Percentiles rank a stretch among this genome's conserved stretches.
These are phyloP conservation scores for Dicaeum eximium DNA, from an alignment of 2,113 vertebrate genomes.

Conservation along the genomic window DNA sequence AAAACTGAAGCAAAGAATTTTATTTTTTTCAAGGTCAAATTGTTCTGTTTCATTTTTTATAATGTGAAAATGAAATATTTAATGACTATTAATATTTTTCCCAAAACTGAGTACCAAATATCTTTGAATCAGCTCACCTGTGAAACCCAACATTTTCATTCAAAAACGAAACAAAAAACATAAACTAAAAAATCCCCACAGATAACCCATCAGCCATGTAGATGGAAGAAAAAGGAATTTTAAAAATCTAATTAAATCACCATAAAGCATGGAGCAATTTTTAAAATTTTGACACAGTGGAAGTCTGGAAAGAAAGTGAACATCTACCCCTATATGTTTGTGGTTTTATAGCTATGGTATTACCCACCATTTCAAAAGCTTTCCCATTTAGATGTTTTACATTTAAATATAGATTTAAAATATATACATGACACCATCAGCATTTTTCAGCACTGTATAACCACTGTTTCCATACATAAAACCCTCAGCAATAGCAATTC, in stretches of 20 bases:
- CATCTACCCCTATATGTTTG: background rate
- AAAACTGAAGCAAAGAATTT: background rate
- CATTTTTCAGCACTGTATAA: background rate
- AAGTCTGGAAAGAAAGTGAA: background rate
- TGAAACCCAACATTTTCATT: background rate
- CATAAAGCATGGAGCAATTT: background rate
- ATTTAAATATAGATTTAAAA: background rate
- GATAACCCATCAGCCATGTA: background rate
- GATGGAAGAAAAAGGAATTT: background rate
- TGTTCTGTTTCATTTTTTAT: background rate
- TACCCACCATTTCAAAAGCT: background rate
- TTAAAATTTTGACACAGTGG: background rate
- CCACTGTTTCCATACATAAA: background rate
- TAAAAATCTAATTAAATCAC: background rate
- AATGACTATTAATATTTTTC: background rate
- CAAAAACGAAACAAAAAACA: background rate
- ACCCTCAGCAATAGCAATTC: background rate
- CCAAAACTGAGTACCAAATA: background rate
- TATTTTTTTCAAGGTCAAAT: background rate
- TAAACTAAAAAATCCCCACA: fast-evolving
- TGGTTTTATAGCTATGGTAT: background rate
- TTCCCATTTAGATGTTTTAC: background rate
- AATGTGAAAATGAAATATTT: background rate
- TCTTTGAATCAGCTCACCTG: background rate
- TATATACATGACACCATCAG: background rate